A percentile compares a stretch with the other conserved stretches of the same genome.
Evolutionary conservation across 2,113 vertebrate species (phyloP).

Genomic region (Sphaerodactylus townsendi): DNA sequence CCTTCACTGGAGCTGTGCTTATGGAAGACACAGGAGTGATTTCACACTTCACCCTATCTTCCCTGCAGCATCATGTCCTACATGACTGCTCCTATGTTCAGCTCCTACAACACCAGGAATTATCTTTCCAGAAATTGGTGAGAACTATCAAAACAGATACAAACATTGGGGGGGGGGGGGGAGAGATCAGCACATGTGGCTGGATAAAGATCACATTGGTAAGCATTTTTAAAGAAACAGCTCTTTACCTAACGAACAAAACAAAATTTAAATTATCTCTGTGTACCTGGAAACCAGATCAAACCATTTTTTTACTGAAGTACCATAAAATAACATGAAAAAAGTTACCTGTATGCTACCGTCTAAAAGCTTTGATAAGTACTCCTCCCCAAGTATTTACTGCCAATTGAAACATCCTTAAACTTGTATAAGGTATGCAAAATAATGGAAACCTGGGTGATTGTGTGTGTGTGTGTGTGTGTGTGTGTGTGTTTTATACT

Average conservation of each 20-base stretch:
- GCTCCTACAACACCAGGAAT: too few relatives aligned
- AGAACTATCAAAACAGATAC: too few relatives aligned
- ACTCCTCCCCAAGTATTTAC: background rate
- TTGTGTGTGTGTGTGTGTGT: accelerated
- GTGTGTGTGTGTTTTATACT: background rate
- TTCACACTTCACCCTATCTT: too few relatives aligned
- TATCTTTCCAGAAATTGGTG: too few relatives aligned
- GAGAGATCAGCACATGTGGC: too few relatives aligned
- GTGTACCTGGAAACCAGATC: background rate
- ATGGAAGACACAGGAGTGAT: too few relatives aligned
- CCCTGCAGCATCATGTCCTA: too few relatives aligned
- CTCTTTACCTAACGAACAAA: background rate
- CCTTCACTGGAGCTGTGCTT: too few relatives aligned
- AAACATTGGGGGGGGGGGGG: too few relatives aligned
- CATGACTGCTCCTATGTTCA: too few relatives aligned
- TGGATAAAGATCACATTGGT: too few relatives aligned
- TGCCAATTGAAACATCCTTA: background rate
- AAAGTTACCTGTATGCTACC: background rate
- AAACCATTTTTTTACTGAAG: background rate
- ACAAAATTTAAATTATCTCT: background rate
- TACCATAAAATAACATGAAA: slow-evolving; percentile 7
- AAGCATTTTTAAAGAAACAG: background rate
- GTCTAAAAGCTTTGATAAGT: background rate
- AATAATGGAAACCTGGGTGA: background rate
- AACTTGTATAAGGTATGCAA: background rate